phyloP scores from a whole-genome alignment of 1,140 invertebrate genomes.

The Lordiphosa collinella region DNA sequence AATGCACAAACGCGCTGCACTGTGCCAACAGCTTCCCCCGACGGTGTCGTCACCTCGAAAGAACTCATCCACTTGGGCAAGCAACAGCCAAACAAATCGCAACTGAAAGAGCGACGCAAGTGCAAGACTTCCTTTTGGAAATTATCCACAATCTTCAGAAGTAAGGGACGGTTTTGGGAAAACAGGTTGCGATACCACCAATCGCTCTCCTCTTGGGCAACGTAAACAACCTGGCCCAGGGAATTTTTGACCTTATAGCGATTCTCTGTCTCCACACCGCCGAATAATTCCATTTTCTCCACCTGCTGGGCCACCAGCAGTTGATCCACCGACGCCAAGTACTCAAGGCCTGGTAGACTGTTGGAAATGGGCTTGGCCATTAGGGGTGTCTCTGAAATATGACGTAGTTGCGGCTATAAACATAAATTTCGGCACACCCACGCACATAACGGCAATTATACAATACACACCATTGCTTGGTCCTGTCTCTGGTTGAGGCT shows the following conservation, averaged over 20 bases:
- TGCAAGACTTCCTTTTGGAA: slow-evolving; percentile 88
- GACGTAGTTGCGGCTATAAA: neutral
- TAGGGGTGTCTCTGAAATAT: slow-evolving; percentile 19
- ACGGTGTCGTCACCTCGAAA: slow-evolving; percentile 81
- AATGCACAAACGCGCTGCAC: slow-evolving; percentile 88
- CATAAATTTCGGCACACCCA: slow-evolving; percentile 47
- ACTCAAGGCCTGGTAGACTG: slow-evolving; percentile 94
- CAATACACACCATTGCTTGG: slow-evolving; percentile 16
- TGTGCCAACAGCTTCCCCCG: slow-evolving; percentile 82
- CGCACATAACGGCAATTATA: neutral
- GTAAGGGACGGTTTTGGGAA: no score
- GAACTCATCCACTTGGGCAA: slow-evolving; percentile 91
- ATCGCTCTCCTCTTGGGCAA: slow-evolving; percentile 90
- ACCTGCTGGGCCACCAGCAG: slow-evolving; percentile 92
- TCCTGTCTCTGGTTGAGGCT: slow-evolving; percentile 17
- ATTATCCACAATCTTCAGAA: slow-evolving; percentile 91
- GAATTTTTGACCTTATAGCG: slow-evolving; percentile 90
- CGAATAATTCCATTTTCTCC: slow-evolving; percentile 88
- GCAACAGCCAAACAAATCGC: slow-evolving; percentile 84
- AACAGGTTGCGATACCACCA: no score
- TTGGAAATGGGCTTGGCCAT: slow-evolving; percentile 81
- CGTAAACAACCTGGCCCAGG: slow-evolving; percentile 88
- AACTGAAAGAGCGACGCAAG: slow-evolving; percentile 85
- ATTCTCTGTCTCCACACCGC: slow-evolving; percentile 91
- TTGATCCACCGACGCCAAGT: slow-evolving; percentile 92